These are phyloP conservation scores for Ecliptopera silaceata DNA, from an alignment of 2,888 invertebrate genomes.

Conservation along the genomic window DNA sequence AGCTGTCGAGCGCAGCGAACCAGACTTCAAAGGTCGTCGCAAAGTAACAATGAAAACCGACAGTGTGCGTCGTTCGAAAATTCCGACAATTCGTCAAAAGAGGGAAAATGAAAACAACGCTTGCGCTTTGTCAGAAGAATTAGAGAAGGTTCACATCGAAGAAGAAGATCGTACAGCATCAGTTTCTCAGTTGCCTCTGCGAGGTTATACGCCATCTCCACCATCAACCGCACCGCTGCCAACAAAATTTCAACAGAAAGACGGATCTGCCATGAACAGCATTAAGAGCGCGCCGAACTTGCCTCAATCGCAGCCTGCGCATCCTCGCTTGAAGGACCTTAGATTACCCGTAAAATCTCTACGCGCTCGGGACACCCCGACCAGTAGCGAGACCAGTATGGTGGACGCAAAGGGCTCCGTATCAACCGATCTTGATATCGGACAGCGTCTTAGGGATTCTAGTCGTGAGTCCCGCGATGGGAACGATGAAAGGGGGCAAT, in stretches of 20 bases:
- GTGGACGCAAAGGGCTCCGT: conserved; percentile 83
- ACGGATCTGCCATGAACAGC: conserved; percentile 88
- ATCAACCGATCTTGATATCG: conserved; percentile 74
- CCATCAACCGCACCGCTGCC: conserved; percentile 93
- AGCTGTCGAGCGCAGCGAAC: conserved; percentile 76
- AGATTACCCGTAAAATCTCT: conserved; percentile 88
- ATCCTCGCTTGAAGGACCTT: conserved; percentile 88
- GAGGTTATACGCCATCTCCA: conserved; percentile 91
- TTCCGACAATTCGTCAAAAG: conserved; percentile 82
- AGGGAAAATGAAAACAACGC: conserved; percentile 72
- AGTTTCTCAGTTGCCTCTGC: conserved; percentile 84
- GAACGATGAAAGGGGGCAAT: conserved; percentile 87
- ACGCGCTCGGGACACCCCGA: conserved; percentile 84
- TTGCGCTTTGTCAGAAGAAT: conserved; percentile 75
- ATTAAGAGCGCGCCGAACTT: conserved; percentile 92
- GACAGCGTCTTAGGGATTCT: conserved; percentile 77
- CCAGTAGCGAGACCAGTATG: conserved; percentile 85
- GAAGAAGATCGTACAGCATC: conserved; percentile 81
- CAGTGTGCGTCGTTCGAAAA: conserved; percentile 82
- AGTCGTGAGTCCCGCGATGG: conserved; percentile 84
- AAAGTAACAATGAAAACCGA: conserved; percentile 82
- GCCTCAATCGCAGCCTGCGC: conserved; percentile 86
- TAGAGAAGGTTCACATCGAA: conserved; percentile 86
- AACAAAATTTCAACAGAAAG: conserved; percentile 90
- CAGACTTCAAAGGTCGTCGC: conserved; percentile 81